phyloP scores from a whole-genome alignment of 2,888 invertebrate genomes.

The Pomacea canaliculata region DNA sequence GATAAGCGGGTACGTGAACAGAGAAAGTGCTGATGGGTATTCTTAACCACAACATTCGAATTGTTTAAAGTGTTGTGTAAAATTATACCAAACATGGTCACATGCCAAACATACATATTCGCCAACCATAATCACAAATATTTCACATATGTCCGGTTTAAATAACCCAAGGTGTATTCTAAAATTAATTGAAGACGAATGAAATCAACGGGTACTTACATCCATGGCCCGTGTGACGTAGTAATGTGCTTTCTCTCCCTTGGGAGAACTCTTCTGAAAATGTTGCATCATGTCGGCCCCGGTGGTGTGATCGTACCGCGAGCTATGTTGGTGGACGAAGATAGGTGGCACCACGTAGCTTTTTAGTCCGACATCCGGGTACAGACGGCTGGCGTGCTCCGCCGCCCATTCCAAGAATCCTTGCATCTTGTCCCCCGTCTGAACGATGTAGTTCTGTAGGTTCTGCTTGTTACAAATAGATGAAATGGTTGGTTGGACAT shows the following conservation, averaged over 20 bases:
- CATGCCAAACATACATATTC: too few species aligned
- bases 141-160: too few species aligned
- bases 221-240: conserved; percentile 7
- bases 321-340: conserved; percentile 25
- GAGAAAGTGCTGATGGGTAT: too few species aligned
- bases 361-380: conserved; percentile 29
- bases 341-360: conserved; percentile 30
- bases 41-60: too few species aligned
- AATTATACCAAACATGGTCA: too few species aligned
- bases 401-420: conserved; percentile 18
- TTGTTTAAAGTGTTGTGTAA: too few species aligned
- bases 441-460: conserved; percentile 11
- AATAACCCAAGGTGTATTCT: too few species aligned
- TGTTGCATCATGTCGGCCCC: conserved; percentile 18
- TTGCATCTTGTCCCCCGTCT: neutral
- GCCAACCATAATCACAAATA: too few species aligned
- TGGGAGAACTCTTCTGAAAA: conserved; percentile 22
- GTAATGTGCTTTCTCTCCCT: conserved; percentile 21
- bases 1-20: too few species aligned
- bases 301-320: conserved; percentile 3
- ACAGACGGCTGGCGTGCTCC: conserved; percentile 26
- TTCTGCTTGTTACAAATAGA: neutral
- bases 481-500: too few species aligned
- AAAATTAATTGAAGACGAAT: too few species aligned
- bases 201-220: neutral